Evolutionary conservation across 2,888 invertebrate genomes (phyloP), one percentile per base, ranked within the genome.

Genomic region (Drosophila emarginata): DNA sequence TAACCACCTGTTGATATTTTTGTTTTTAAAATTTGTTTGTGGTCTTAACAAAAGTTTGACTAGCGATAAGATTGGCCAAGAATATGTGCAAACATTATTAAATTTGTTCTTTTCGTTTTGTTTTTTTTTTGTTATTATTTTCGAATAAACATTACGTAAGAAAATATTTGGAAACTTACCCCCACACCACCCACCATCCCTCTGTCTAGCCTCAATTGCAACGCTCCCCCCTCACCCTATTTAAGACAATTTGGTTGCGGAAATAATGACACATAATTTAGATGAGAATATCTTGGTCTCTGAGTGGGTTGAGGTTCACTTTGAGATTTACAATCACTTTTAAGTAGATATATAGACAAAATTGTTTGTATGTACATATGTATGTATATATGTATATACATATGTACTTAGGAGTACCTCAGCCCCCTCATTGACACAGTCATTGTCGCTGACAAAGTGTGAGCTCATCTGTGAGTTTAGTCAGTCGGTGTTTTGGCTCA

Each of bases 91-190:
- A 45, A 45, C 45, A 45, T 45, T 45, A 21, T 21, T 45, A 45
- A 45, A 15, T 45, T 9, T 28, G 28, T 23, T 23, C 23, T 23
- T 4, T 40, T 40, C 15, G 15, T 15, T 15, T 40, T 40, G 0
- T 40, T 2, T 18, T 23, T 2, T 23, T 23, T 2, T 1, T 23
- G 23, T 26, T 26, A 4, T 9, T 21, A 18, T 45, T 4, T 18
- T 9, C 21, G 11, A 68, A 67, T 75, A 72, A 50, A 7, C 64
- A 80, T 80, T 80, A 79, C 80, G 80, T 83, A 80, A 80, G 67
- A 60, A 56, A 37, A 45, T 45, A 21, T 45, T 39, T 39, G 14
- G 14, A 39, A 39, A 39, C n/a, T 39, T 9, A 45, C 21, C 45
- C 45, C 12, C 21, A 15, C 4, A 11, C 21, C 11, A 32, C 9